Evolutionary conservation across 2,113 vertebrate genomes (phyloP), one percentile per base, ranked within the genome.

Genomic region (Ceyx cyanopectus): DNA sequence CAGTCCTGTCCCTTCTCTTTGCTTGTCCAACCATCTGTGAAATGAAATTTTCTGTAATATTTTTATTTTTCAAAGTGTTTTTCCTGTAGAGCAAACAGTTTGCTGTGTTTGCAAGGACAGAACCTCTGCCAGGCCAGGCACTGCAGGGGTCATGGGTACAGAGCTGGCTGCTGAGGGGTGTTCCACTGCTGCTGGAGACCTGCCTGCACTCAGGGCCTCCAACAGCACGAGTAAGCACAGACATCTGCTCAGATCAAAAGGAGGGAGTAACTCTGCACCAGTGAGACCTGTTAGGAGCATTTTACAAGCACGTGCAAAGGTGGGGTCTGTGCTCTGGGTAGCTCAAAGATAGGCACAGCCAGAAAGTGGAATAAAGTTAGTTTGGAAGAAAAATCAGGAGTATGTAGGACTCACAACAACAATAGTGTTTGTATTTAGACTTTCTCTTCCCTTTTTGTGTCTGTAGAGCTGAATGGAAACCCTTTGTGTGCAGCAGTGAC

Each of bases 131-230:
- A 37, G 17, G 7, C 17, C 41, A 85, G 68, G 32, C 37, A 18
- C 30, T 0, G 2, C 30, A 62, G 41, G 54, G 54, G 18, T 6
- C 4, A 13, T 22, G 10, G 14, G n/a, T 30, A 43, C 53, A 79
- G 50, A 40, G 41, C 54, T 20, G 24, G 5, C 17, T 62, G 11
- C 30, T 26, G 29, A 48, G 45, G 2, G 2, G 29, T 1, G 1
- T 77, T 60, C 56, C 0, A 0, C 24, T 40, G 61, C 60, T 0
- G 0, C 24, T 43, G 61, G 57, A 66, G 10, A 70, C 14, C 61
- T 77, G 9, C 43, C 45, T 74, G 54, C 45, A 26, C 18, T 6
- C 5, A 8, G 3, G 7, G 16, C 37, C 27, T 75, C 81, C 41
- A 48, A 30, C 19, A 79, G 20, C 46, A 41, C 40, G 32, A 60